A percentile compares a stretch with the other conserved stretches of the same genome.
These are phyloP conservation scores for Procambarus virginalis DNA, from an alignment of 1,140 invertebrate species.

Conservation along the genomic window DNA sequence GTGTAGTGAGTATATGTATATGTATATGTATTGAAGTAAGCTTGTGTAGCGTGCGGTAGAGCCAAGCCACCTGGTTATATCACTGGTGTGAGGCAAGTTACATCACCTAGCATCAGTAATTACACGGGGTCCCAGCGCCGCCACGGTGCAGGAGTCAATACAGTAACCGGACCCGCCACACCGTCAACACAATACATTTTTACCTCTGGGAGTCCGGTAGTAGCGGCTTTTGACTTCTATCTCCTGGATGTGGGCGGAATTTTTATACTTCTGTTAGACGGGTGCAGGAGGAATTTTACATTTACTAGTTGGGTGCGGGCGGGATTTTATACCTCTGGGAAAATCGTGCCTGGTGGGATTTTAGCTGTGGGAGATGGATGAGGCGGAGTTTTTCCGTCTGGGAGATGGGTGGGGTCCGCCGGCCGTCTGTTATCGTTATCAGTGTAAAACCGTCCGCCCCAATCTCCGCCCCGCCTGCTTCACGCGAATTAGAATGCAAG, in stretches of 20 bases:
- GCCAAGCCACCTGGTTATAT: background rate
- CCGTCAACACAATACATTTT: slow-evolving; percentile 16
- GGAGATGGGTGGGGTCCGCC: too few relatives aligned
- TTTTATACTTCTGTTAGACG: too few relatives aligned
- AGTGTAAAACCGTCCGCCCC: background rate
- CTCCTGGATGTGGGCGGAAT: too few relatives aligned
- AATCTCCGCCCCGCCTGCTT: background rate
- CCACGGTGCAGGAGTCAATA: background rate
- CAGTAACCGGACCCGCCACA: background rate
- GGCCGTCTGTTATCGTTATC: background rate
- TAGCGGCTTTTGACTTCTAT: too few relatives aligned
- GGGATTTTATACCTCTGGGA: too few relatives aligned
- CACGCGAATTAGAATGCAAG: background rate
- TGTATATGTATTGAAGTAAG: background rate
- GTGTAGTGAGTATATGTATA: too few relatives aligned
- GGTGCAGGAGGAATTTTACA: too few relatives aligned
- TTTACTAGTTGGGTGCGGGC: too few relatives aligned
- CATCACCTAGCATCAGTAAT: background rate
- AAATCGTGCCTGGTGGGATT: too few relatives aligned
- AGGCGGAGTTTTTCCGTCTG: background rate
- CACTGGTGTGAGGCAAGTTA: background rate
- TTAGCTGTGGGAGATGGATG: background rate
- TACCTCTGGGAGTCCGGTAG: background rate
- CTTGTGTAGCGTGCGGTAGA: background rate
- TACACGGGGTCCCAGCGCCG: background rate